A percentile compares a stretch with the other conserved stretches of the same genome.
phyloP scores from a whole-genome alignment of 2,888 invertebrate species.

The Apotomis betuletana region DNA sequence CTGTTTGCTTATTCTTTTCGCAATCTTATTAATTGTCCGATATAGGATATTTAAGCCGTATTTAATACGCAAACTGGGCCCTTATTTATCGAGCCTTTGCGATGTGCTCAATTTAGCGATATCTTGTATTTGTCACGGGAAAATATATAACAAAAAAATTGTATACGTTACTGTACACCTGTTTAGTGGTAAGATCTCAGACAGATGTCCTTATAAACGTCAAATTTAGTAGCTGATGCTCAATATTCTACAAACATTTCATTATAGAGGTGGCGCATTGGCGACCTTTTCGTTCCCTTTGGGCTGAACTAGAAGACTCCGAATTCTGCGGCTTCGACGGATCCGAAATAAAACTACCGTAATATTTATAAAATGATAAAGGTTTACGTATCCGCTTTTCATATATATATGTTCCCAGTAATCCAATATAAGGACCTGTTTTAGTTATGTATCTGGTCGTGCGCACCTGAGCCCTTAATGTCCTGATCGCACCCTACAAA shows the following conservation, averaged over 20 bases:
- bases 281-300: conserved; percentile 4
- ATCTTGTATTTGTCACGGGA: no score
- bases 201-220: no score
- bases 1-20: background rate
- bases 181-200: no score
- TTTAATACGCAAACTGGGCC: no score
- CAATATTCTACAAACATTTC: background rate
- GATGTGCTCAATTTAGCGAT: no score
- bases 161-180: no score
- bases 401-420: conserved; percentile 6
- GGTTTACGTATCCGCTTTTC: conserved; percentile 2
- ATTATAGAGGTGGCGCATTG: background rate
- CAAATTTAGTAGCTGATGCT: no score
- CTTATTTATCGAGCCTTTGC: no score
- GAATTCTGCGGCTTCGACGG: conserved; percentile 2
- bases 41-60: no score
- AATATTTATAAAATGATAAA: conserved; percentile 32
- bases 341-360: conserved; percentile 8
- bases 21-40: no score
- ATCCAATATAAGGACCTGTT: conserved; percentile 31
- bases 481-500: conserved; percentile 26
- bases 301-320: conserved; percentile 7
- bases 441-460: conserved; percentile 25
- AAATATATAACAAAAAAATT: no score
- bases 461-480: conserved; percentile 41